Evolutionary conservation across 2,797 vertebrate species (phyloP), one percentile per base, ranked within the genome.

Genomic region (Pangasius mekongensis): DNA sequence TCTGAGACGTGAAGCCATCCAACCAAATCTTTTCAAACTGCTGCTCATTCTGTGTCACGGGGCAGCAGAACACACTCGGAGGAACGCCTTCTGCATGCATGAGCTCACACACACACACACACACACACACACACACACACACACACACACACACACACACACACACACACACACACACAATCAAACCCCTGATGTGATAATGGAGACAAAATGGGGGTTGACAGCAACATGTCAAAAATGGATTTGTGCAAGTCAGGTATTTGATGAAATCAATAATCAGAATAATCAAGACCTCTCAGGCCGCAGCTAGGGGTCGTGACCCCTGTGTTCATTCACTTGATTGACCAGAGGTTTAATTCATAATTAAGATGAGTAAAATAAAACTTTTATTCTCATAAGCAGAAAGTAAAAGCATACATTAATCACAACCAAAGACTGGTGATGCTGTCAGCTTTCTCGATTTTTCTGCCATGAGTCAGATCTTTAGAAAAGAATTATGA

Each of bases 251-350:
- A 62, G 30, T 74, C 36, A 16, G 6, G 58, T 36, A 39, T 64
- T 77, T 82, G 67, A 71, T 84, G 14, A 87, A 76, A 84, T 87
- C 80, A 64, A 84, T 76, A 66, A 18, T 54, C 43, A 36, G n/a
- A 67, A 69, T 58, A 67, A 87, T 81, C 49, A 81, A 10, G 54
- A 27, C 33, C 54, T 69, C 39, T 27, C 52, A 47, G 36, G 52
- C 49, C 86, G 69, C 62, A 49, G 77, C 16, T n/a, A 39, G 62
- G 33, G 24, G 77, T 47, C 27, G 36, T 73, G 33, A 49, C 62
- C 33, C 22, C 33, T 36, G 77, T 69, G 47, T 81, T 36, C 62
- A 80, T 39, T 71, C 52, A 43, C 22, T 43, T 83, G 52, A 83
- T 87, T 82, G 27, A 73, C 43, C 18, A 36, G 54, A 64, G 9